These are phyloP conservation scores for Cylas formicarius DNA, from an alignment of 1,140 invertebrate genomes.

Conservation along the genomic window DNA sequence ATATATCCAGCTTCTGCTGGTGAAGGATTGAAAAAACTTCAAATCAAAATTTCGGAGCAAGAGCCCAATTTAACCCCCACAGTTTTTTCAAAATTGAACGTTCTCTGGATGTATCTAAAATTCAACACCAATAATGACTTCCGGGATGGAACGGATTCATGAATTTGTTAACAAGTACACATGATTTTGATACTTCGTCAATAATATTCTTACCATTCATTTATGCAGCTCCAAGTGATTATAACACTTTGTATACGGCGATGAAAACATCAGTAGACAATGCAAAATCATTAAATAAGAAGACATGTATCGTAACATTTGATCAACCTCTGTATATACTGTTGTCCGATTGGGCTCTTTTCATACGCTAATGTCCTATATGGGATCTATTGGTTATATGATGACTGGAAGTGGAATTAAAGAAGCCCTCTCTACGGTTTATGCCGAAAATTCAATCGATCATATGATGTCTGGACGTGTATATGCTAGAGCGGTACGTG, in stretches of 20 bases:
- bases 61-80: slow-evolving; percentile 4
- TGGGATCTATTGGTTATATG: slow-evolving; percentile 18
- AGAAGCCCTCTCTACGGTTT: slow-evolving; percentile 21
- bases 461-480: slow-evolving; percentile 27
- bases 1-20: slow-evolving; percentile 14
- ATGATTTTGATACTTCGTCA: slow-evolving; percentile 16
- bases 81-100: slow-evolving; percentile 10
- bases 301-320: slow-evolving; percentile 20
- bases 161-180: slow-evolving; percentile 21
- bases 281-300: slow-evolving; percentile 12
- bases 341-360: slow-evolving; percentile 19
- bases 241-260: slow-evolving; percentile 15
- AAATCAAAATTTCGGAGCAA: slow-evolving; percentile 1
- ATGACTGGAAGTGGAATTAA: slow-evolving; percentile 26
- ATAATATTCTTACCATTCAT: slow-evolving; percentile 22
- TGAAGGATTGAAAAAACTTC: slow-evolving; percentile 10
- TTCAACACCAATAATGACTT: slow-evolving; percentile 13
- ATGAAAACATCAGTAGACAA: slow-evolving; percentile 11
- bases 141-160: slow-evolving; percentile 19
- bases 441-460: slow-evolving; percentile 24
- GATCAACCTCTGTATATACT: slow-evolving; percentile 10
- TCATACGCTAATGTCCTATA: slow-evolving; percentile 24
- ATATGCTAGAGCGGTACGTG: slow-evolving; percentile 27
- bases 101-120: slow-evolving; percentile 17
- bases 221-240: slow-evolving; percentile 19